Evolutionary conservation across 2,888 invertebrate genomes (phyloP), one percentile per base, ranked within the genome.

Genomic region (Amitus sp.): DNA sequence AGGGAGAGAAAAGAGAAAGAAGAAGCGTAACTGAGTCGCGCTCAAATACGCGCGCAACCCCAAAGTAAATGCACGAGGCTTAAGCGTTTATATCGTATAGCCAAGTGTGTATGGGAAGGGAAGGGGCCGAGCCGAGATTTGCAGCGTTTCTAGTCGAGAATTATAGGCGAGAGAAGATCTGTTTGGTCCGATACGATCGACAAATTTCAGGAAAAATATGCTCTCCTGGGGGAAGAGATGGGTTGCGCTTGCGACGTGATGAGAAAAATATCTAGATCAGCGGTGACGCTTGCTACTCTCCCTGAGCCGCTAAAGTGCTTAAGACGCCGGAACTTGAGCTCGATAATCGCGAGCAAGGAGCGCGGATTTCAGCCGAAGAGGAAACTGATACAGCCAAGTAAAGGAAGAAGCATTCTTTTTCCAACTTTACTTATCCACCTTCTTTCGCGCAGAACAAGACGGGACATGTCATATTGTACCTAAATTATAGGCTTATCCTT

Each of bases 91-190:
- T 69, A 72, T 72, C 73, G 67, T 49, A 42, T 47, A 12, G n/a
- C n/a, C n/a, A n/a, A n/a, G n/a, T n/a, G n/a, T n/a, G n/a, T n/a
- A n/a, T n/a, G n/a, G n/a, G n/a, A n/a, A n/a, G n/a, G n/a, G n/a
- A n/a, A 46, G 48, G 27, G 33, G 58, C 64, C 68, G 69, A 66
- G 62, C 67, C 62, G 68, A 75, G 78, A 75, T 76, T 71, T 88
- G 86, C 81, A 87, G 86, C 66, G 88, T 82, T 79, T 88, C 72
- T 67, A 58, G 67, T 65, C 62, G 67, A 71, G 73, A 78, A 76
- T 78, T 77, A 78, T 74, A 72, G 66, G 71, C 69, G 75, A 74
- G 80, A 80, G 80, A 79, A 81, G 79, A 81, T 80, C 76, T 74
- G 76, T 66, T 66, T 59, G 66, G 70, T 33, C 63, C 70, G 79